Conservation (phyloP, 1,140 invertebrate species). For the Bombus confusus region DNA sequence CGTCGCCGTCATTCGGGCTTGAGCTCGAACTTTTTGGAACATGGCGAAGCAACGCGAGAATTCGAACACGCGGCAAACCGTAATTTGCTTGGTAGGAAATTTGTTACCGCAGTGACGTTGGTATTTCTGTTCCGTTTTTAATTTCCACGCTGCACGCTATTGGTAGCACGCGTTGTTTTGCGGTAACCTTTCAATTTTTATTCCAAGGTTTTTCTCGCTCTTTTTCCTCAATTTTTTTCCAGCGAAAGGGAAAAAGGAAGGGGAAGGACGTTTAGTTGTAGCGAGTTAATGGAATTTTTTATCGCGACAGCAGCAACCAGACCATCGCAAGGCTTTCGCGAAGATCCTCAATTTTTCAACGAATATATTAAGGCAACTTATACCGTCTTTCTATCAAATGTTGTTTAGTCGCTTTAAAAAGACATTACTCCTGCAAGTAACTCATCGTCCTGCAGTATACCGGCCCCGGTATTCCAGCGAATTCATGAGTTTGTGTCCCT, state of each 20-base stretch:
- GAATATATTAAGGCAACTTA: constrained; percentile 13
- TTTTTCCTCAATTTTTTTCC: neutral
- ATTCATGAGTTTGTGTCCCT: neutral
- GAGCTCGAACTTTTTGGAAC: neutral
- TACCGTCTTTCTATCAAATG: neutral
- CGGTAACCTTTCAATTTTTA: neutral
- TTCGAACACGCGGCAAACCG: neutral
- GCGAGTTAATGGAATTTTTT: constrained; percentile 10
- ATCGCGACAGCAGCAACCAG: neutral
- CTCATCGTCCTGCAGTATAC: neutral
- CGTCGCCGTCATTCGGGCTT: neutral
- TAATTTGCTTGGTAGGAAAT: neutral
- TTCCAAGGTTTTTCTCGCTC: neutral
- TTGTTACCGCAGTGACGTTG: neutral
- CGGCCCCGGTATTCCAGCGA: neutral
- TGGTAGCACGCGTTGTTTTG: neutral
- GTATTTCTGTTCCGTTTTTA: neutral
- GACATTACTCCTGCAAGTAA: neutral
- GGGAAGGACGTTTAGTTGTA: neutral
- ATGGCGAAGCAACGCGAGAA: neutral
- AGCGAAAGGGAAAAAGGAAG: neutral
- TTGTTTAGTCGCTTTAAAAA: constrained; percentile 16
- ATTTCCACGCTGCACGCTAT: neutral
- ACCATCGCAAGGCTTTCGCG: neutral
- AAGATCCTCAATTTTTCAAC: constrained; percentile 1